These are phyloP conservation scores for Boloria euphrosyne DNA, from an alignment of 2,888 invertebrate genomes.

Conservation along the genomic window DNA sequence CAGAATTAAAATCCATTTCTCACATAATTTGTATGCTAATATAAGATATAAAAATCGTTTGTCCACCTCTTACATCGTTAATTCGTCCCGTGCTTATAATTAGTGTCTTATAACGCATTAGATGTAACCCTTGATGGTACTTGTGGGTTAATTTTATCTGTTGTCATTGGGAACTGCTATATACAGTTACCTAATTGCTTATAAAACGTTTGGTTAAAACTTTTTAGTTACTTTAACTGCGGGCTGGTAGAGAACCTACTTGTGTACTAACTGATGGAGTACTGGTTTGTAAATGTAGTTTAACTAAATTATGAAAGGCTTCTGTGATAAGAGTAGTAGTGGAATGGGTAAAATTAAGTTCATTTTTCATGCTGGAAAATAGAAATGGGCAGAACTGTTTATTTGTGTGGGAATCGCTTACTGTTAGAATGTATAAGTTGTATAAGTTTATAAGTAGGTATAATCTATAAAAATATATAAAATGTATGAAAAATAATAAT, in stretches of 20 bases:
- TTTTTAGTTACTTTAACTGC: slow-evolving; percentile 11
- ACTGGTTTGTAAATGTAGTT: too few relatives aligned
- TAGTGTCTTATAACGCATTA: slow-evolving; percentile 57
- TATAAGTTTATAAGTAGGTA: too few relatives aligned
- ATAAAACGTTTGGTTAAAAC: not conserved
- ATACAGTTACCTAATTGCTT: slow-evolving; percentile 6
- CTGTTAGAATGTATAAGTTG: too few relatives aligned
- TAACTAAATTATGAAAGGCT: too few relatives aligned
- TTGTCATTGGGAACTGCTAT: slow-evolving; percentile 37
- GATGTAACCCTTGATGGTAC: slow-evolving; percentile 52
- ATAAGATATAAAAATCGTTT: slow-evolving; percentile 45
- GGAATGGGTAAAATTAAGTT: too few relatives aligned
- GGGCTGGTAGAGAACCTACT: not conserved
- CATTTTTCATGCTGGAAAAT: too few relatives aligned
- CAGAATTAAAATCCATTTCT: slow-evolving; percentile 36
- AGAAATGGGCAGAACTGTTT: too few relatives aligned
- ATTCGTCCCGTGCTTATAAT: slow-evolving; percentile 58
- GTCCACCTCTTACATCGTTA: slow-evolving; percentile 48
- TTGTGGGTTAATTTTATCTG: slow-evolving; percentile 56
- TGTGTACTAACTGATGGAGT: too few relatives aligned
- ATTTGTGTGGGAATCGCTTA: too few relatives aligned
- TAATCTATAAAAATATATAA: too few relatives aligned
- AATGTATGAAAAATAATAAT: too few relatives aligned
- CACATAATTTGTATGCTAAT: slow-evolving; percentile 49
- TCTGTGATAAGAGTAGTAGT: too few relatives aligned